phyloP scores from a whole-genome alignment of 2,113 vertebrate genomes.

The Isurus oxyrinchus region DNA sequence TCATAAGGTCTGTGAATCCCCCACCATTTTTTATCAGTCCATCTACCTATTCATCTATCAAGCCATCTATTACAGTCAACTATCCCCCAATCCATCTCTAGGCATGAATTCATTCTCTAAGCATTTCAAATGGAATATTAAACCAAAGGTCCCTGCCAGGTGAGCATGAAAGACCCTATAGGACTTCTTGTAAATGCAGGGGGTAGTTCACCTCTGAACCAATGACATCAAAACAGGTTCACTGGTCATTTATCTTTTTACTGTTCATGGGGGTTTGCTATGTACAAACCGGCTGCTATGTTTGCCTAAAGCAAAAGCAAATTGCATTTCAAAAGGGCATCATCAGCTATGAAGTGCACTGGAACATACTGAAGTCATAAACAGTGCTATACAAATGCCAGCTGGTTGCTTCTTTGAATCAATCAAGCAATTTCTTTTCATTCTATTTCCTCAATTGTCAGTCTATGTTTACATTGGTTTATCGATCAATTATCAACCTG shows the following conservation, averaged over 20 bases:
- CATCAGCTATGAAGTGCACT: background rate
- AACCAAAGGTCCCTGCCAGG: background rate
- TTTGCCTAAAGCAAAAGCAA: background rate
- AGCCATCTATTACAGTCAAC: background rate
- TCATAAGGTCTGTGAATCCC: background rate
- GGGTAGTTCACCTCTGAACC: background rate
- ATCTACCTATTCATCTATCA: background rate
- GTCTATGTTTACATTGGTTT: background rate
- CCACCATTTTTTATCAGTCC: background rate
- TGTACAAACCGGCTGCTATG: background rate
- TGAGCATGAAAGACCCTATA: background rate
- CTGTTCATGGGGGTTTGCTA: background rate
- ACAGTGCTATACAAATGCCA: background rate
- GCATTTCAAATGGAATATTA: background rate
- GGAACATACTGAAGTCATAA: background rate
- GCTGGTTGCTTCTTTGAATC: background rate
- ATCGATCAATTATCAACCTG: background rate
- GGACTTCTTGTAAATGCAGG: background rate
- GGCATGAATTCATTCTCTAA: no score
- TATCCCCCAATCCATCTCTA: background rate
- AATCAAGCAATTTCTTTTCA: background rate
- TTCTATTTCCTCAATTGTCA: background rate
- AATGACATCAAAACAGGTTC: background rate
- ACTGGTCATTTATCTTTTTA: background rate
- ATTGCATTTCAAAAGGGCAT: background rate